phyloP scores from a whole-genome alignment of 1,140 invertebrate genomes.

The Leptoteleia sp. region DNA sequence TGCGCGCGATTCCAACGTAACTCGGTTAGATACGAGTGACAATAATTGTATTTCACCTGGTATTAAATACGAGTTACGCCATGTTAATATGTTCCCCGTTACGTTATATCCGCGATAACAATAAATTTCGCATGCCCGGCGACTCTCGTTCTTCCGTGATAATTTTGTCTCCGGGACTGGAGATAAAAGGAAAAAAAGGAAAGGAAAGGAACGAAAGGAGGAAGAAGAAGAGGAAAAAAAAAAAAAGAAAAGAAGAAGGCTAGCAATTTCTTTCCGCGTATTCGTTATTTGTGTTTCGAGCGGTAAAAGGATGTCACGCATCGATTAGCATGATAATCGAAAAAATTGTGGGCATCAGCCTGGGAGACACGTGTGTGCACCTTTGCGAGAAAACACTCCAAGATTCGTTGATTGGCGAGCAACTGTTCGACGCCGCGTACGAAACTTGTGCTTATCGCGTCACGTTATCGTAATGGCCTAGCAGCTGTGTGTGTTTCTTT shows the following conservation, averaged over 20 bases:
- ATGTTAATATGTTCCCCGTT: background rate
- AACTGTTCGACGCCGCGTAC: slow-evolving; percentile 51
- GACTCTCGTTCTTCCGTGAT: slow-evolving; percentile 22
- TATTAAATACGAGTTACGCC: slow-evolving; percentile 29
- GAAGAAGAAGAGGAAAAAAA: too few relatives aligned
- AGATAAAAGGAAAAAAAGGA: too few relatives aligned
- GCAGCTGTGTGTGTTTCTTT: slow-evolving; percentile 57
- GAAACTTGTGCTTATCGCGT: slow-evolving; percentile 51
- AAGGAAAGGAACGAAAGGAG: too few relatives aligned
- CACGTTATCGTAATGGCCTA: slow-evolving; percentile 53
- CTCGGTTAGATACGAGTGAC: slow-evolving; percentile 9
- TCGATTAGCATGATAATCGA: slow-evolving; percentile 57
- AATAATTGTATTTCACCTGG: slow-evolving; percentile 30
- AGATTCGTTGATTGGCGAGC: slow-evolving; percentile 56
- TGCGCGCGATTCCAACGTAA: slow-evolving; percentile 21
- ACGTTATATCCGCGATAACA: slow-evolving; percentile 35
- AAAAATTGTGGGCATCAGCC: slow-evolving; percentile 46
- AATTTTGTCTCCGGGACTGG: slow-evolving; percentile 38
- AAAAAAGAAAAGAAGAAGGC: slow-evolving; percentile 23
- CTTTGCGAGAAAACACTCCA: slow-evolving; percentile 51
- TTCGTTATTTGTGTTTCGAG: slow-evolving; percentile 40
- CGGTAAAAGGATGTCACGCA: slow-evolving; percentile 48
- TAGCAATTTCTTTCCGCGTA: slow-evolving; percentile 33
- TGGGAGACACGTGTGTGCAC: slow-evolving; percentile 50
- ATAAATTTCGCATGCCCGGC: slow-evolving; percentile 30